Conservation (phyloP, 2,888 invertebrate genomes). For the Corbicula japonica region DNA sequence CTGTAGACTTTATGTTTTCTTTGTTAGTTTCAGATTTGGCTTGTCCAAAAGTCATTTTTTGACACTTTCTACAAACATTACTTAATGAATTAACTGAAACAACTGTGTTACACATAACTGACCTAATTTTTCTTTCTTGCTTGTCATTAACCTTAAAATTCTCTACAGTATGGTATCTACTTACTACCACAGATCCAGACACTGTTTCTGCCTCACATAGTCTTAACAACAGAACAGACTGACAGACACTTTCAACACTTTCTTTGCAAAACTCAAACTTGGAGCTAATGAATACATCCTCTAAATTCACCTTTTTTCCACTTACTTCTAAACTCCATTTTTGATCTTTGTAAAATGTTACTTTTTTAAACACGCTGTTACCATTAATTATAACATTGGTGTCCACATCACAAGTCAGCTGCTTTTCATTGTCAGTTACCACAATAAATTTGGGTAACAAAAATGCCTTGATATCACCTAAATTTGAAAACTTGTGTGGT, state of each 20-base stretch:
- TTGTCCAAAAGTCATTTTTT: slow-evolving; percentile 37
- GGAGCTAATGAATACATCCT: neutral
- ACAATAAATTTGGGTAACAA: too few species aligned
- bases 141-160: neutral
- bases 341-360: slow-evolving; percentile 8
- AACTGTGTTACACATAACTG: slow-evolving; percentile 20
- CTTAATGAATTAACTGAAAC: neutral
- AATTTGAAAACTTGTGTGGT: too few species aligned
- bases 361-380: slow-evolving; percentile 8
- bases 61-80: slow-evolving; percentile 26
- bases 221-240: slow-evolving; percentile 1
- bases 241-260: slow-evolving; percentile 24
- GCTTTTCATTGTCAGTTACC: slow-evolving; percentile 6
- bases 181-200: slow-evolving; percentile 16
- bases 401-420: slow-evolving; percentile 7
- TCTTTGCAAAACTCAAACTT: slow-evolving; percentile 23
- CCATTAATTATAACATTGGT: slow-evolving; percentile 21
- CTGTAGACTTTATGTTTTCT: neutral
- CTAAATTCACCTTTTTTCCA: slow-evolving; percentile 24
- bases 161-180: slow-evolving; percentile 32
- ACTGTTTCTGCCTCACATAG: slow-evolving; percentile 38
- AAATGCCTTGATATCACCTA: too few species aligned
- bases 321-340: slow-evolving; percentile 15
- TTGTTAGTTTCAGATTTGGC: neutral
- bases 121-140: slow-evolving; percentile 6